Evolutionary conservation across 2,888 invertebrate species (phyloP), one percentile per base, ranked within the genome.

Genomic region (Sphecodes monilicornis): DNA sequence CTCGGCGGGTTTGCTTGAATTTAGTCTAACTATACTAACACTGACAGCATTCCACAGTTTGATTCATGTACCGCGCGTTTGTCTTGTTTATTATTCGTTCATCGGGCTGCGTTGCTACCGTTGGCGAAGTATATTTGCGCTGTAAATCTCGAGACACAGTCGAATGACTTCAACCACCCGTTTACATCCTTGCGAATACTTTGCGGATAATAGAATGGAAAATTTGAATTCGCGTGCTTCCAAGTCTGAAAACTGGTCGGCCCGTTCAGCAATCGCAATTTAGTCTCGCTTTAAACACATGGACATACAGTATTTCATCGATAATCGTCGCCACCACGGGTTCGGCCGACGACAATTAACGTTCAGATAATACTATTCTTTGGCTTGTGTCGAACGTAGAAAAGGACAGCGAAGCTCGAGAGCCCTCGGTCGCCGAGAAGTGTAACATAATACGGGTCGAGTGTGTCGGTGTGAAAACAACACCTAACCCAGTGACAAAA

Each of bases 11-110:
- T 57, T 57, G 71, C 50, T 41, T 50, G 39, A 41, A 57, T 32
- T 78, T 22, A 10, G 16, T 29, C 50, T 46, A 66, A 32, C 22
- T 39, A 8, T 32, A 29, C 64, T 2, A 64, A 54, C 76, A 41
- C 26, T 22, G 50, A n/a, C 64, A 11, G 32, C 29, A 50, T 50
- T 43, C 69, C 18, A 3, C 6, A 18, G n/a, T 54, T 71, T 66
- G 29, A 54, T 77, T 80, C 50, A 68, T 8, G 68, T n/a, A 64
- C 18, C 3, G 18, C 6, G 32, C 18, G 43, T 57, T 26, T 1
- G 18, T 13, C 29, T 29, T 54, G 64, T 80, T 80, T 81, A 36
- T 81, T 81, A 54, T 81, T 77, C 80, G 22, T 46, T 18, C 77
- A 64, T 11, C 46, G 43, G 16, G 39, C 0, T 10, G 50, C 68